phyloP scores from a whole-genome alignment of 2,888 invertebrate species.

The Apamea monoglypha region DNA sequence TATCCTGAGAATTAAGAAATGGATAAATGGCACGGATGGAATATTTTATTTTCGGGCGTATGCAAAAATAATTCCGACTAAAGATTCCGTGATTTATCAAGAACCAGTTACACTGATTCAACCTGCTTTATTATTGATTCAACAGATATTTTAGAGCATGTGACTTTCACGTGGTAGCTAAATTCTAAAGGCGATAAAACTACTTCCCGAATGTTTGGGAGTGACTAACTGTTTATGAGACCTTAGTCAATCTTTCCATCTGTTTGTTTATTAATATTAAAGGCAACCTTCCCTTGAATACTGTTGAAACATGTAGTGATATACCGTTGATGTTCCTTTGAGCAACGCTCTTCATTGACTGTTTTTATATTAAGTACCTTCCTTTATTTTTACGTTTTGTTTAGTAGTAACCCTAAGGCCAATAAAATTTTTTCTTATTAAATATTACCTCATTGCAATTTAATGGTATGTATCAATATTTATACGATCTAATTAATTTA shows the following conservation, averaged over 20 bases:
- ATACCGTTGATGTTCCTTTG: conserved; percentile 35
- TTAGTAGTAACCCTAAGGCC: conserved; percentile 15
- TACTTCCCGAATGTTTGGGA: conserved; percentile 47
- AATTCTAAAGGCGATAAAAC: conserved; percentile 7
- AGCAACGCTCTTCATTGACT: conserved; percentile 20
- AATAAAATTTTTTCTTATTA: conserved; percentile 14
- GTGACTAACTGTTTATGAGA: conserved; percentile 59
- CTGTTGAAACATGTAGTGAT: conserved; percentile 66
- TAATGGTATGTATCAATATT: conserved; percentile 24
- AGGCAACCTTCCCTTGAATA: conserved; percentile 81
- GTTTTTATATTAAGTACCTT: conserved; percentile 34
- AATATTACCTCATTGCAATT: conserved; percentile 32
- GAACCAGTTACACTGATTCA: conserved; percentile 5
- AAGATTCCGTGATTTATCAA: neutral
- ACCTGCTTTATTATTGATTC: neutral
- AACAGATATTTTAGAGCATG: neutral
- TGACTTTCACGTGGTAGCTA: conserved; percentile 12
- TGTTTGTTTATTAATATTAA: conserved; percentile 63
- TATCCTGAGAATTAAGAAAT: neutral
- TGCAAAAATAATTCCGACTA: conserved; percentile 16
- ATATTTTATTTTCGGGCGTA: neutral
- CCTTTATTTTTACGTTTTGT: conserved; percentile 1
- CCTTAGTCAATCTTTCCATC: conserved; percentile 67
- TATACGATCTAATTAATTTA: conserved; percentile 29
- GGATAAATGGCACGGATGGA: neutral